phyloP scores from a whole-genome alignment of 2,888 invertebrate species.

The Psylliodes chrysocephalus region DNA sequence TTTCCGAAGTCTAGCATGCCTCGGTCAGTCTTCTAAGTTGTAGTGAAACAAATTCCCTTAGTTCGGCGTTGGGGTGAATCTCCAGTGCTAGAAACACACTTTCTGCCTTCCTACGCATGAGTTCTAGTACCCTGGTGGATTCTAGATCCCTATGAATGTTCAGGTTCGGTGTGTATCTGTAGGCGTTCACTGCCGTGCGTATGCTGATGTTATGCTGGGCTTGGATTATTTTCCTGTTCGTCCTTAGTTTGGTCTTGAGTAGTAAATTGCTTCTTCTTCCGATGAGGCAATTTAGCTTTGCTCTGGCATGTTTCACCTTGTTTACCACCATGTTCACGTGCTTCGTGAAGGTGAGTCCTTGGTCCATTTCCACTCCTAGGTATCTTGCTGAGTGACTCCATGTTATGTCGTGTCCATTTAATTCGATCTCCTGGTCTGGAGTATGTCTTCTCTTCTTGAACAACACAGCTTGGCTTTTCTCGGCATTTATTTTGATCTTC shows the following conservation, averaged over 20 bases:
- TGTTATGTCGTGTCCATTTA: neutral
- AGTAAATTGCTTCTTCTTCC: neutral
- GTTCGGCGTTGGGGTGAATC: too few relatives aligned
- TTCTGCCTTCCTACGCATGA: too few relatives aligned
- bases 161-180: too few relatives aligned
- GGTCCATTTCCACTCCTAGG: slow-evolving; percentile 11
- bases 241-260: slow-evolving; percentile 5
- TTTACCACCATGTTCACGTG: neutral
- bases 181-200: too few relatives aligned
- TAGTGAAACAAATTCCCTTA: too few relatives aligned
- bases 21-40: too few relatives aligned
- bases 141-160: too few relatives aligned
- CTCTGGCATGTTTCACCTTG: slow-evolving; percentile 6
- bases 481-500: slow-evolving; percentile 13
- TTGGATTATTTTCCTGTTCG: neutral
- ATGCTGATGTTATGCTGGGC: too few relatives aligned
- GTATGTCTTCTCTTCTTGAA: neutral
- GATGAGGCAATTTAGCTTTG: neutral
- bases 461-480: slow-evolving; percentile 6
- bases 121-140: too few relatives aligned
- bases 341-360: neutral
- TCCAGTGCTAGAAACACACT: too few relatives aligned
- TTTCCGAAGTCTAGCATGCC: too few relatives aligned
- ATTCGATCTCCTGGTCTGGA: neutral
- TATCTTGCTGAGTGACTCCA: slow-evolving; percentile 1